Evolutionary conservation across 2,113 vertebrate species (phyloP), one percentile per base, ranked within the genome.

Genomic region (Sceloporus tristichus): DNA sequence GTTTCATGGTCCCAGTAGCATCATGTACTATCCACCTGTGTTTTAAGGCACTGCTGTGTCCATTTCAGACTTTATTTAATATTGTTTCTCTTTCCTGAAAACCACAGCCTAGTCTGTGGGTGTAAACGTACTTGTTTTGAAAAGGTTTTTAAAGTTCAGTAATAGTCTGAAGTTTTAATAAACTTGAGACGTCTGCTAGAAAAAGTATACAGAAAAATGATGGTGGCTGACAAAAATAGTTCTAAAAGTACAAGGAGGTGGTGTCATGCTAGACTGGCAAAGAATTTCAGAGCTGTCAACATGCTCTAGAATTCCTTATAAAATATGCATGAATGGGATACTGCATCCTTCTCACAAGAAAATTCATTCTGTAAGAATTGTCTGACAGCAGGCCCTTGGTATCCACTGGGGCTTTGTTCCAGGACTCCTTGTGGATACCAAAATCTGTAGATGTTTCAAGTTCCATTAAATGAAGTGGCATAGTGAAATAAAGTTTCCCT

Each of bases 61-160:
- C 66, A 2, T 0, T 56, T 29, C 87, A 66, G 53, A 83, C 78
- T 40, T 1, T 87, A 65, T 70, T 88, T 79, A 62, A 3, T 54
- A 14, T 79, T 16, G 10, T 81, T n/a, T 78, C 83, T 80, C 16
- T 82, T 48, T 76, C 84, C 82, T 71, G 5, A 23, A 83, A 90
- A 88, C 94, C 92, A 76, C 92, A 91, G 5, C 84, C 90, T 76
- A 71, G 0, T 74, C 82, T 89, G 94, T 94, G 94, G 94, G 93
- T 79, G 88, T 92, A 56, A 79, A 16, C 56, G 79, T 84, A 19
- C 62, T 77, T 13, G 16, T 62, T 56, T 56, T 16, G 73, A 56
- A 88, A 83, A 83, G 59, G 74, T 68, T 70, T 78, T 84, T 56
- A 3, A 23, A 88, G 81, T 88, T 88, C 74, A 88, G 62, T 56